Conservation (phyloP, 2,797 vertebrate species). For the Leptatherina wallacei region DNA sequence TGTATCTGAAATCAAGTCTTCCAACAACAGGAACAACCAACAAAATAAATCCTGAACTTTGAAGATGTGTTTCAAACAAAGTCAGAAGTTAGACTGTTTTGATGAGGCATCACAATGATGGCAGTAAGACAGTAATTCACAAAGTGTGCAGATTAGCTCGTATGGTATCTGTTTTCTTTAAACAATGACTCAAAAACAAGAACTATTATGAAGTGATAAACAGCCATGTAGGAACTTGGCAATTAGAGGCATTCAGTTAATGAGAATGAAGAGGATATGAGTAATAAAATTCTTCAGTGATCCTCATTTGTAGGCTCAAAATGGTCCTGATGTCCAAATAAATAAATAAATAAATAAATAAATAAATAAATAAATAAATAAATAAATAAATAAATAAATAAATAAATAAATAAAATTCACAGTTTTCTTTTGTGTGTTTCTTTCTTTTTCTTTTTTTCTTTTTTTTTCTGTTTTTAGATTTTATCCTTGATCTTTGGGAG, state of each 20-base stretch:
- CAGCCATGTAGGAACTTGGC: background rate
- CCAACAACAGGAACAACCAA: background rate
- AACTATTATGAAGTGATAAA: background rate
- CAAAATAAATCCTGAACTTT: background rate
- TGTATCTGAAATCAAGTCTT: no score
- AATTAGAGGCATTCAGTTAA: constrained; percentile 6
- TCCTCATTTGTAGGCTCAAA: constrained; percentile 1
- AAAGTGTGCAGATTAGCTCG: background rate
- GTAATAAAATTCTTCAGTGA: background rate
- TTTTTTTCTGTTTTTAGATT: background rate
- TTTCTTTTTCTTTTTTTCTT: no score
- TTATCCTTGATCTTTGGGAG: constrained; percentile 6
- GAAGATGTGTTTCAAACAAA: background rate
- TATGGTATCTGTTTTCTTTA: background rate
- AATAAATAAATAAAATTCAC: background rate
- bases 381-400: background rate
- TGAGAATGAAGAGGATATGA: background rate
- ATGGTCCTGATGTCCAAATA: constrained; percentile 5
- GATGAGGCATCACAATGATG: background rate
- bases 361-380: background rate
- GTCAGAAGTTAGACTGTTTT: background rate
- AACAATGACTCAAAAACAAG: background rate
- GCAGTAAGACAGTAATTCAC: background rate
- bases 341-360: no score
- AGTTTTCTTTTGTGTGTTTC: no score